These are phyloP conservation scores for Prunella strophiata DNA, from an alignment of 2,797 vertebrate genomes.

Conservation along the genomic window DNA sequence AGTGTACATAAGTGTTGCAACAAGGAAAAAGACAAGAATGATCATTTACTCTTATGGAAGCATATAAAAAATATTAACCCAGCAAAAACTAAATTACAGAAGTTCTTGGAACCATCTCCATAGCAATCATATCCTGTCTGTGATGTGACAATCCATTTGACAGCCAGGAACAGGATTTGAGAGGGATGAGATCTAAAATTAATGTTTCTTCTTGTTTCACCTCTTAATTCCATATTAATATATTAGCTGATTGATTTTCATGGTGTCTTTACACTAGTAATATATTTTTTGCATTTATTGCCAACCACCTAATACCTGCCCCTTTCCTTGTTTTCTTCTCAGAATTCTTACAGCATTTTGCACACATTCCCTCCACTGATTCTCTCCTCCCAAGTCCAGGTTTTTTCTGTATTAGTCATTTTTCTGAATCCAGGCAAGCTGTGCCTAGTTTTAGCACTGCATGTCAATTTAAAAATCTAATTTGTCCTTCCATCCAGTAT, in stretches of 20 bases:
- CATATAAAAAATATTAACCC: neutral
- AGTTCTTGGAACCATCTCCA: neutral
- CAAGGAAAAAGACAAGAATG: neutral
- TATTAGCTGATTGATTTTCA: neutral
- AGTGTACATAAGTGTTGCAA: neutral
- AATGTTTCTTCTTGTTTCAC: constrained; percentile 4
- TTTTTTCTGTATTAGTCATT: constrained; percentile 49
- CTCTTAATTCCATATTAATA: neutral
- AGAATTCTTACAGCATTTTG: neutral
- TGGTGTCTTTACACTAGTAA: neutral
- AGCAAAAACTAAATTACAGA: neutral
- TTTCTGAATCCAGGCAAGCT: constrained; percentile 35
- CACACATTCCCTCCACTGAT: neutral
- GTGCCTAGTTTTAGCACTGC: constrained; percentile 29
- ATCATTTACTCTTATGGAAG: neutral
- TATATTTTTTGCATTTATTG: neutral
- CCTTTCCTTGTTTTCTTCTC: neutral
- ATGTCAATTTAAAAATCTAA: constrained; percentile 26
- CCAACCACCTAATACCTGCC: neutral
- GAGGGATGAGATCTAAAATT: neutral
- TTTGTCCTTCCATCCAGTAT: neutral
- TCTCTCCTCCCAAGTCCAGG: neutral
- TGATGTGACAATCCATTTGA: neutral
- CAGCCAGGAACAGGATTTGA: neutral
- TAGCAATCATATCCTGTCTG: neutral